Percentiles rank a stretch among this genome's conserved stretches.
Conservation (phyloP, 2,797 vertebrate genomes). For the Vespertilio murinus region DNA sequence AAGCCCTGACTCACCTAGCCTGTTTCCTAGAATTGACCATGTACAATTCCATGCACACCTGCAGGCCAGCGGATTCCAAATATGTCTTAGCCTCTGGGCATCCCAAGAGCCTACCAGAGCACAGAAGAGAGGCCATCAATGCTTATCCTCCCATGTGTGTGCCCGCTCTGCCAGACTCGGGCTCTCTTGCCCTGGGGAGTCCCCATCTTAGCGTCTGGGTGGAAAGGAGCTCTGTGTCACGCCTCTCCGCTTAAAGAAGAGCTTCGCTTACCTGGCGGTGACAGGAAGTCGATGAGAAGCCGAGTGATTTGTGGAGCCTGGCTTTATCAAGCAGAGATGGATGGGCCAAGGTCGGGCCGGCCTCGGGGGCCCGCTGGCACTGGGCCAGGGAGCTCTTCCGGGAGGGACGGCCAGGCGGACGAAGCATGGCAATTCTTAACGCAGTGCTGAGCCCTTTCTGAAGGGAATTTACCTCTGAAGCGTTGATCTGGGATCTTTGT, state of each 20-base stretch:
- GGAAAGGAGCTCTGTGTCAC: not conserved
- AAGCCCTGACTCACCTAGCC: not conserved
- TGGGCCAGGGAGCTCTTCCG: not conserved
- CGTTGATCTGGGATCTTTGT: slow-evolving; percentile 28
- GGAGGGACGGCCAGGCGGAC: not conserved
- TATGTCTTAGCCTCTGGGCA: not conserved
- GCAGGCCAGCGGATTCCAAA: not conserved
- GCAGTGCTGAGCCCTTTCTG: not conserved
- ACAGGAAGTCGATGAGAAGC: slow-evolving; percentile 52
- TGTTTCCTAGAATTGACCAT: not conserved
- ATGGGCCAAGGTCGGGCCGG: slow-evolving; percentile 40
- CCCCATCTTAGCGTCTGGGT: not conserved
- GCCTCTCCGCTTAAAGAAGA: slow-evolving; percentile 45
- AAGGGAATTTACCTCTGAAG: slow-evolving; percentile 34
- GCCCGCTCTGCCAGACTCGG: not conserved
- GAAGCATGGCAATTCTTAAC: not conserved
- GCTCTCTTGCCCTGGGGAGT: not conserved
- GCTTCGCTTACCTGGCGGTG: not conserved
- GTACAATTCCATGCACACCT: not conserved
- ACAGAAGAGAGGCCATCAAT: not conserved
- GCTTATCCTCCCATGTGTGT: not conserved
- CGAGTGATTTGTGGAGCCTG: slow-evolving; percentile 31
- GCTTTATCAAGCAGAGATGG: slow-evolving; percentile 43
- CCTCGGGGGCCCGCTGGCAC: slow-evolving; percentile 4
- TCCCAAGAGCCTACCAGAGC: not conserved